Evolutionary conservation across 2,797 vertebrate genomes (phyloP), one percentile per base, ranked within the genome.

Genomic region (Phataginus tricuspis): DNA sequence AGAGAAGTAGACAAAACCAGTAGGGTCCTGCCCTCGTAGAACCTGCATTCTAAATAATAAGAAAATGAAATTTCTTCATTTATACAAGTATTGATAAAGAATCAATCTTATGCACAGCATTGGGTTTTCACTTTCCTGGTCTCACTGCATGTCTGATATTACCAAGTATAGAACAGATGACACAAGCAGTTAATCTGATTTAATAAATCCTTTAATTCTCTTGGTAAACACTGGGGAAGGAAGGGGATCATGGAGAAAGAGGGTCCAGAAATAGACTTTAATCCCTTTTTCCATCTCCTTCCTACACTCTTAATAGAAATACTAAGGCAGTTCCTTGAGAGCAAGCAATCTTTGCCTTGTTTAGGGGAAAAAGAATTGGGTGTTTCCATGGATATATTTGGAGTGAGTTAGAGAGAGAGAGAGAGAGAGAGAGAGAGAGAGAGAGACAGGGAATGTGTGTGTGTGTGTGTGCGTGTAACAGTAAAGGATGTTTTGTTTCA

Each of bases 191-290:
- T 97, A 97, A 96, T 97, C 97, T 97, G 92, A 97, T 97, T 96
- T 91, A 97, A 96, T 91, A 97, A 98, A 98, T 96, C 96, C 96
- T 86, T 96, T 98, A 97, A 97, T 97, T 97, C 97, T 96, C 80
- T 96, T 75, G 77, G 94, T 94, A 97, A 97, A 94, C 96, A 96
- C 86, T 64, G 55, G 72, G 78, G 71, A 78, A 92, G 86, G 77
- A 93, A 96, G 84, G 72, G 53, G 93, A 96, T 97, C 91, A 92
- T 49, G 14, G 64, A 93, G 75, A 95, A 95, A 97, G 94, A 86
- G n/a, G 16, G 82, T n/a, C 93, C 51, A 97, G 94, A 95, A 97
- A 97, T 95, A 95, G 96, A 97, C 85, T 75, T 94, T 96, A 97
- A 97, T 96, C 72, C 59, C 45, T 63, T 88, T 97, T 96, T 88